phyloP scores from a whole-genome alignment of 1,140 invertebrate species.

The Tribolium castaneum region DNA sequence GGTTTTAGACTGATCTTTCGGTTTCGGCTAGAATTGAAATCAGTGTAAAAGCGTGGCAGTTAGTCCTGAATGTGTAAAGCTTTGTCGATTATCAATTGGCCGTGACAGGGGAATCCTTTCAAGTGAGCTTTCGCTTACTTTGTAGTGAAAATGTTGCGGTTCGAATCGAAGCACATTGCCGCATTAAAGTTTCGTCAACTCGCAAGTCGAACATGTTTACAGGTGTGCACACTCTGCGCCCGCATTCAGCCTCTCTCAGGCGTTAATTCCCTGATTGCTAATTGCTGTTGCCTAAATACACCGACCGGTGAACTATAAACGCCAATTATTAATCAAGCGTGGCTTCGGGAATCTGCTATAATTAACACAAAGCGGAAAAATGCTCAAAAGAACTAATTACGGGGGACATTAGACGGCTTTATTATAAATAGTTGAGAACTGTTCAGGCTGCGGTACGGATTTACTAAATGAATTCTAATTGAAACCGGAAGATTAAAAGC shows the following conservation, averaged over 20 bases:
- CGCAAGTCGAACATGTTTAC: conserved; percentile 10
- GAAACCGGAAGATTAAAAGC: conserved; percentile 33
- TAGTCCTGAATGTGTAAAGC: not conserved
- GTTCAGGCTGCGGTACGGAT: conserved; percentile 2
- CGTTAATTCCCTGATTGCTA: conserved; percentile 32
- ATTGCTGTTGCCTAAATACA: conserved; percentile 3
- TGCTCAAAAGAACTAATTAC: not conserved
- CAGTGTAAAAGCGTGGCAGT: not conserved
- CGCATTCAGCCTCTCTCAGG: conserved; percentile 14
- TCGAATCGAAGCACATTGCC: not conserved
- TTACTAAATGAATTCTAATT: conserved; percentile 35
- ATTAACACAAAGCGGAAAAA: not conserved
- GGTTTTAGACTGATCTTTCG: not conserved
- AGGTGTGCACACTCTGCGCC: conserved; percentile 12
- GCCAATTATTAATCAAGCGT: conserved; percentile 17
- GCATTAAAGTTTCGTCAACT: conserved; percentile 7
- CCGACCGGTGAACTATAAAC: conserved; percentile 8
- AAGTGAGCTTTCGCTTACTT: not conserved
- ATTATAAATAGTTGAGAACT: conserved; percentile 15
- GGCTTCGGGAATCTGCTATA: not conserved
- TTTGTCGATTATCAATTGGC: conserved; percentile 29
- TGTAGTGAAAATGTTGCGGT: conserved; percentile 17
- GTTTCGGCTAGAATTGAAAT: not conserved
- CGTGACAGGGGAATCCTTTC: conserved; percentile 19
- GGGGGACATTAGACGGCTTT: not conserved